These are phyloP conservation scores for Meleagris gallopavo DNA, from an alignment of 2,113 vertebrate species.

Conservation along the genomic window DNA sequence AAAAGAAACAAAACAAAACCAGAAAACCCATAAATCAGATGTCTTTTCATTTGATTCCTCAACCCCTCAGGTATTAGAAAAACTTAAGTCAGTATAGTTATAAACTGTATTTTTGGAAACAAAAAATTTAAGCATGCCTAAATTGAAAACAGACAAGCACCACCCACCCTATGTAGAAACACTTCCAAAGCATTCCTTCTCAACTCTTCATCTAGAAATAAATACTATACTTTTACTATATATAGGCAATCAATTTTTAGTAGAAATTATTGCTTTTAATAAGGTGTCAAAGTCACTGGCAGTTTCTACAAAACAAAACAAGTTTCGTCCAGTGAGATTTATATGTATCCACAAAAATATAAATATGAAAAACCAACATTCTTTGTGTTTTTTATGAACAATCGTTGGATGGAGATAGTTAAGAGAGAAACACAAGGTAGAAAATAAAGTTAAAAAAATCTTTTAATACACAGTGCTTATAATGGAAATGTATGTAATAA, in stretches of 20 bases:
- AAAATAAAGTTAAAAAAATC: not conserved
- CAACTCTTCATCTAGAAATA: not conserved
- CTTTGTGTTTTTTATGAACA: not conserved
- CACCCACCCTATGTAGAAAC: not conserved
- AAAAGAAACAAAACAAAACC: not conserved
- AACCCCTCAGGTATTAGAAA: conserved; percentile 10
- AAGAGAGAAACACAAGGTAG: not conserved
- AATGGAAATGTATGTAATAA: not conserved
- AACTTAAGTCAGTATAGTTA: not conserved
- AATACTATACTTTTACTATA: not conserved
- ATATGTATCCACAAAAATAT: not conserved
- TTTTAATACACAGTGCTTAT: not conserved
- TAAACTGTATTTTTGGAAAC: conserved; percentile 47
- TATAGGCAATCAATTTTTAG: not conserved
- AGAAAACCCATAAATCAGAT: conserved; percentile 9
- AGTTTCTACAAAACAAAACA: not conserved
- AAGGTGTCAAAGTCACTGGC: not conserved
- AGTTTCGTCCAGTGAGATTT: not conserved
- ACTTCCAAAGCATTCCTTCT: not conserved
- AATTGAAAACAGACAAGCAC: conserved; percentile 37
- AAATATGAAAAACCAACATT: not conserved
- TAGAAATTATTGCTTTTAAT: not conserved
- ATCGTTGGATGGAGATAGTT: not conserved
- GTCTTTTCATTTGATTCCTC: conserved; percentile 11
- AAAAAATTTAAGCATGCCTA: conserved; percentile 27